A percentile compares a stretch with the other conserved stretches of the same genome.
phyloP scores from a whole-genome alignment of 2,888 invertebrate species.

The Tachystola acroxantha region DNA sequence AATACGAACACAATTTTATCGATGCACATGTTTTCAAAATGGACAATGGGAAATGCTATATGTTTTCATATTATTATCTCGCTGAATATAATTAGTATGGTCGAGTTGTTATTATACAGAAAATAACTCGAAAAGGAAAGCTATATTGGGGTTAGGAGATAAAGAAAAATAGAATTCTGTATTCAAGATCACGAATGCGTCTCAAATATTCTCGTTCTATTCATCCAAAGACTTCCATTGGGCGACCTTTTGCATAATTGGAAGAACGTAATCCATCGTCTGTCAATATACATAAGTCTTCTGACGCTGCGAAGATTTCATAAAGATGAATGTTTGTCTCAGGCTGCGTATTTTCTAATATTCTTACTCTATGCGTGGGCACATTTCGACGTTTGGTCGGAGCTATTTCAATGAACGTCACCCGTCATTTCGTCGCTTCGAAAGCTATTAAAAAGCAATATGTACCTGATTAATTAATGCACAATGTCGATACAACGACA shows the following conservation, averaged over 20 bases:
- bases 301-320: slow-evolving; percentile 21
- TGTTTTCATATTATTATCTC: too few relatives aligned
- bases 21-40: too few relatives aligned
- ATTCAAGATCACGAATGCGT: slow-evolving; percentile 29
- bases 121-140: slow-evolving; percentile 15
- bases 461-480: slow-evolving; percentile 23
- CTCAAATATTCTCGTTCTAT: slow-evolving; percentile 18
- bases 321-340: slow-evolving; percentile 21
- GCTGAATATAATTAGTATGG: too few relatives aligned
- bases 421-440: slow-evolving; percentile 5
- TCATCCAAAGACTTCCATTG: slow-evolving; percentile 16
- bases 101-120: too few relatives aligned
- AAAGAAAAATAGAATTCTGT: slow-evolving; percentile 20
- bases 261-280: slow-evolving; percentile 24
- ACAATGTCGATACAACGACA: slow-evolving; percentile 14
- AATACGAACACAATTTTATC: too few relatives aligned
- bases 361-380: slow-evolving; percentile 5
- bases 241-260: slow-evolving; percentile 28
- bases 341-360: slow-evolving; percentile 10
- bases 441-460: slow-evolving; percentile 5
- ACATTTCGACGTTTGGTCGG: slow-evolving; percentile 10
- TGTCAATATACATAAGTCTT: slow-evolving; percentile 21
- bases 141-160: slow-evolving; percentile 17
- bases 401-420: slow-evolving; percentile 6
- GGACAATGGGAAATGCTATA: too few relatives aligned